phyloP scores from a whole-genome alignment of 2,797 vertebrate genomes.

The Sciurus vulgaris region DNA sequence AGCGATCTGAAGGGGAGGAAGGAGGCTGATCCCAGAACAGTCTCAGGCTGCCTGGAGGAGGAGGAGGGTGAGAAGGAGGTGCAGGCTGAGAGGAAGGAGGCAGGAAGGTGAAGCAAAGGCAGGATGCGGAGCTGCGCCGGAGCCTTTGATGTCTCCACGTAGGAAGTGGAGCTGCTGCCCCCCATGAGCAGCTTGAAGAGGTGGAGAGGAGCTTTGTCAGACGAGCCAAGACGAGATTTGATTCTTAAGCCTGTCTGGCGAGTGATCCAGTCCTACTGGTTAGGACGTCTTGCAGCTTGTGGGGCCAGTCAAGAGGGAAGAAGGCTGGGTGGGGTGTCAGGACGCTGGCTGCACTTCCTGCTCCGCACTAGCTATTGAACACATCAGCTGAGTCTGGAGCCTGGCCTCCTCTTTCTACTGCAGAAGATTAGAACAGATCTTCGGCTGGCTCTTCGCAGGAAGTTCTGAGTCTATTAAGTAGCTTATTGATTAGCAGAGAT shows the following conservation, averaged over 20 bases:
- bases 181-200: neutral
- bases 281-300: neutral
- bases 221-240: constrained; percentile 54
- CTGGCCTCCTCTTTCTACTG: neutral
- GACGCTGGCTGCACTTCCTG: neutral
- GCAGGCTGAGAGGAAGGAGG: neutral
- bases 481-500: neutral
- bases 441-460: neutral
- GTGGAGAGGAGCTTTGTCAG: neutral
- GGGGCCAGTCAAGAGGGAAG: neutral
- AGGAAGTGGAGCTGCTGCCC: neutral
- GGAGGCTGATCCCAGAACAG: neutral
- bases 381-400: accelerated
- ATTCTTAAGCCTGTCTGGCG: constrained; percentile 75
- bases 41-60: neutral
- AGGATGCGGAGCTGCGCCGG: accelerated
- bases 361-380: neutral
- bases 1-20: neutral
- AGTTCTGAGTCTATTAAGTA: neutral
- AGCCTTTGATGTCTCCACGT: neutral
- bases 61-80: neutral
- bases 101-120: neutral
- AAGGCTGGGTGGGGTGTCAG: neutral
- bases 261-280: constrained; percentile 14
- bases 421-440: neutral